Evolutionary conservation across 2,113 vertebrate species (phyloP).

Genomic region (Campylorhamphus procurvoides): DNA sequence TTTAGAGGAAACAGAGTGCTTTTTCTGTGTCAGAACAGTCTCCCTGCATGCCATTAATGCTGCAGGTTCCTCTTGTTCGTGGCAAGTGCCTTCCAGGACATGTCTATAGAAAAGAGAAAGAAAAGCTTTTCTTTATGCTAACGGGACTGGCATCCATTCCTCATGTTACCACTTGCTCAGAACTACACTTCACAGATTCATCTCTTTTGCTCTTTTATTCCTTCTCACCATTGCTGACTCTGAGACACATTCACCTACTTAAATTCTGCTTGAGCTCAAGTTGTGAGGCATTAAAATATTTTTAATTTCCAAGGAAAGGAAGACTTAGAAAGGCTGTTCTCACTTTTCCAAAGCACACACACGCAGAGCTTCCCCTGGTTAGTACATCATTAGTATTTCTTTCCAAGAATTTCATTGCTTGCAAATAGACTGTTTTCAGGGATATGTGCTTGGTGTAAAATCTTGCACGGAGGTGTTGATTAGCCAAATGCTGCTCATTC

Average conservation of each 20-base stretch:
- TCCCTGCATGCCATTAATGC: not conserved
- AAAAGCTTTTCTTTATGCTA: not conserved
- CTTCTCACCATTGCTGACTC: not conserved
- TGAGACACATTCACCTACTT: not conserved
- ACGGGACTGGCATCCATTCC: not conserved
- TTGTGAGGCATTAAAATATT: constrained; percentile 10
- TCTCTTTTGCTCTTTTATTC: not conserved
- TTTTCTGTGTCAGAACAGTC: not conserved
- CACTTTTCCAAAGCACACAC: not conserved
- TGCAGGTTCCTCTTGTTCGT: not conserved
- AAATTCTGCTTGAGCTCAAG: constrained; percentile 20
- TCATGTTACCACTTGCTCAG: not conserved
- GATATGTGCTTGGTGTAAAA: constrained; percentile 29
- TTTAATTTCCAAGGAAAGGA: constrained; percentile 16
- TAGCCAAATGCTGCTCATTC: not conserved
- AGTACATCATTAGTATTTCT: not conserved
- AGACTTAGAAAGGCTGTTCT: constrained; percentile 20
- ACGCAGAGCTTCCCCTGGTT: not conserved
- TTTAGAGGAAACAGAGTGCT: not conserved
- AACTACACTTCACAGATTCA: not conserved
- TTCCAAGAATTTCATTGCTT: constrained; percentile 27
- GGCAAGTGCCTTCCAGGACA: not conserved
- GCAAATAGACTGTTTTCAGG: not conserved
- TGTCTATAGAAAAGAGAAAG: not conserved
- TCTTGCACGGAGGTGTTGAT: not conserved